Base-by-base conservation (phyloP, 1,140 invertebrate genomes). In the Leptopilina boulardi region DNA sequence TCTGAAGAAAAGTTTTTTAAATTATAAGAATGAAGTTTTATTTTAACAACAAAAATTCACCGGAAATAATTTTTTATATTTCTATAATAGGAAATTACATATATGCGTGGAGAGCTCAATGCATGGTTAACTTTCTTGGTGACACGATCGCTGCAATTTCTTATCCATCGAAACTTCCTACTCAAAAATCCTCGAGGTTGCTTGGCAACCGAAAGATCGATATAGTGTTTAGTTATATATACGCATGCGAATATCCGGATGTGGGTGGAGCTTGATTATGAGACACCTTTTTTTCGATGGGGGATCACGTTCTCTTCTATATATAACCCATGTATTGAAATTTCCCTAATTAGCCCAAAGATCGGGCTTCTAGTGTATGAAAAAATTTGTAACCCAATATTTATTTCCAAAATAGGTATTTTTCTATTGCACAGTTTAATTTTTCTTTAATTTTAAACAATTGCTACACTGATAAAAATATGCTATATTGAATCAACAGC, bases 221-320 rank as follows among this genome's bases (percentile, higher is more conserved):
- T 59, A 59, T 3, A 26, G 56, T 66, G 34, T 38, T 6, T 4
- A 38, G 34, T 30, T 4, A 66, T n/a, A 73, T 83, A 51, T 80
- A 84, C 82, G 83, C 83, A 84, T 84, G 83, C 83, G 83, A 84
- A 23, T 51, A 83, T 83, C 18, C 54, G 66, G 75, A 79, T 73
- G 76, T 84, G 82, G 83, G 83, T 84, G 83, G 83, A 84, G 82
- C 74, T 75, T 56, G 70, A 74, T 80, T 75, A 72, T 38, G 47
- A 54, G 74, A 73, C 81, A 23, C 79, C 82, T 82, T 83, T 83
- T 78, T 83, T 83, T 44, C 77, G n/a, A 66, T 66, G 59, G 59
- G 13, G 2, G 59, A 66, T 30, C 59, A 34, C 21, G 23, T 23
- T 26, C 59, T 66, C 59, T 59, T 10, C 18, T 56, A 8, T 19